Percentiles rank a stretch among this genome's conserved stretches.
Evolutionary conservation across 2,113 vertebrate species (phyloP).

Genomic region (Pelecanoides urinatrix): DNA sequence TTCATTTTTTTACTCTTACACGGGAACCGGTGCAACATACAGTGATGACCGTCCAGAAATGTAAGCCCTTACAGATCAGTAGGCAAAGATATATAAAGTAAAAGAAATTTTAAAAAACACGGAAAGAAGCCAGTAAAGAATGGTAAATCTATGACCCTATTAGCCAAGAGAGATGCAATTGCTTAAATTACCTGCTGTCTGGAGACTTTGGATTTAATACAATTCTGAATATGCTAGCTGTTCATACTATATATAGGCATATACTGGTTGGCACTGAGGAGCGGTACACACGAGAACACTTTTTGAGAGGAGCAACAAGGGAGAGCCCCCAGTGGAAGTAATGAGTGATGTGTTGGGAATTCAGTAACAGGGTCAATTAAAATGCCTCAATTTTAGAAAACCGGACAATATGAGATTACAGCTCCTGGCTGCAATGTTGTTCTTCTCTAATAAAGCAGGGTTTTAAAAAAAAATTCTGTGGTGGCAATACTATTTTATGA

Average conservation of each 20-base stretch:
- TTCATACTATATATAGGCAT: not conserved
- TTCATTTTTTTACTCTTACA: not conserved
- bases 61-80: not conserved
- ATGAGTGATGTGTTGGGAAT: not conserved
- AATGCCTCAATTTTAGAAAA: not conserved
- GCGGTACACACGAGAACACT: accelerated
- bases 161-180: not conserved
- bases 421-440: not conserved
- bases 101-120: not conserved
- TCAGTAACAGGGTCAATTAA: not conserved
- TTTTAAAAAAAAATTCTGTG: not conserved
- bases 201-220: not conserved
- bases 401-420: not conserved
- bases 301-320: not conserved
- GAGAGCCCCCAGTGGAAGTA: not conserved
- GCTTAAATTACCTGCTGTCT: not conserved
- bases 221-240: not conserved
- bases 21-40: not conserved
- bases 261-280: not conserved
- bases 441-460: not conserved
- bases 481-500: not conserved
- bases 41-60: not conserved
- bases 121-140: not conserved
- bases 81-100: not conserved
- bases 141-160: not conserved